Conservation (phyloP, 2,113 vertebrate species). For the Hypanus sabinus region DNA sequence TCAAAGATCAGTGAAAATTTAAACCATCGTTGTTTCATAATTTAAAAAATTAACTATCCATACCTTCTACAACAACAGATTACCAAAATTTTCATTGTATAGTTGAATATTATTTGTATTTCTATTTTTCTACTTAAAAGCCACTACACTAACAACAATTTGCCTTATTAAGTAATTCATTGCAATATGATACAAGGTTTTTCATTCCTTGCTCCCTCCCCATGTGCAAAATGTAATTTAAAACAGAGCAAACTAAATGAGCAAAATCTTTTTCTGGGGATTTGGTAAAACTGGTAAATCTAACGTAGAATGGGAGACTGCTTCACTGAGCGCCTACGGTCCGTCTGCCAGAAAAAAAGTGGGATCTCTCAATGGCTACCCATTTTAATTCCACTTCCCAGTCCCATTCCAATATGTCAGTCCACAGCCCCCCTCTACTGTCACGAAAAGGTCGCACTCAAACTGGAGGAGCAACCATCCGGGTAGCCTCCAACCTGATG, state of each 20-base stretch:
- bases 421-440: no score
- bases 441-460: no score
- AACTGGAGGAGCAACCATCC: no score
- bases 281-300: not conserved
- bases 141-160: not conserved
- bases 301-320: not conserved
- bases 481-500: no score
- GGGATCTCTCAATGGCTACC: no score
- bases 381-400: no score
- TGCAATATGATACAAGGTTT: not conserved
- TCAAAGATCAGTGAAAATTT: slow-evolving; percentile 54
- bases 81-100: not conserved
- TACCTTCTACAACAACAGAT: slow-evolving; percentile 15
- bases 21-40: slow-evolving; percentile 40
- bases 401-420: no score
- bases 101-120: not conserved
- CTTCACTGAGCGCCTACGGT: no score
- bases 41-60: slow-evolving; percentile 43
- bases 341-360: no score
- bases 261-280: not conserved
- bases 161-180: not conserved
- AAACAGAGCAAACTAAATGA: not conserved
- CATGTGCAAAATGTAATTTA: not conserved
- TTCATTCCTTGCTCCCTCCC: not conserved
- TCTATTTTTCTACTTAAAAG: not conserved